Evolutionary conservation across 1,140 invertebrate genomes (phyloP).

Genomic region (Bombus soroeensis): DNA sequence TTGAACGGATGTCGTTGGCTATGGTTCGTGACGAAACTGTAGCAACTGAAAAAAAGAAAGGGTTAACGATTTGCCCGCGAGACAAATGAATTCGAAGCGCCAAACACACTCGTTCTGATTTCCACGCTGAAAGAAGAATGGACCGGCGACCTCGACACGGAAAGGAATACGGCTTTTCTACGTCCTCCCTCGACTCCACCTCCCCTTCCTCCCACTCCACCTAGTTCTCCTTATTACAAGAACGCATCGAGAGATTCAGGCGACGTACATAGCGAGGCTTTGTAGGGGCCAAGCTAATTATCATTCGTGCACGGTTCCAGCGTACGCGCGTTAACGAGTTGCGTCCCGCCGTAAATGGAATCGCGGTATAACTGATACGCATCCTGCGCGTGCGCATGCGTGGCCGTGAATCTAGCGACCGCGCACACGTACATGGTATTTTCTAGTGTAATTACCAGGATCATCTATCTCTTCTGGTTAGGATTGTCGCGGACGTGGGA

Average conservation of each 20-base stretch:
- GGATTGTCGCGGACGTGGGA: constrained; percentile 28
- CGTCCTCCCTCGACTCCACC: constrained; percentile 4
- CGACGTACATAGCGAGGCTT: constrained; percentile 32
- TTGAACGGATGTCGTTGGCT: not conserved
- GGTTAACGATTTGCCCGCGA: constrained; percentile 32
- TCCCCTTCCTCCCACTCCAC: not conserved
- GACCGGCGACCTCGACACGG: constrained; percentile 33
- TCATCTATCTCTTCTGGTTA: constrained; percentile 26
- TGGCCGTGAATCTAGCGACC: not conserved
- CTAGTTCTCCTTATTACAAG: constrained; percentile 25
- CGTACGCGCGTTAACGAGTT: constrained; percentile 61
- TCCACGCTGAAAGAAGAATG: constrained; percentile 35
- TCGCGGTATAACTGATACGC: constrained; percentile 16
- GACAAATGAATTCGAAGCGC: constrained; percentile 41
- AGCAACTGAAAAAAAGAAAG: not conserved
- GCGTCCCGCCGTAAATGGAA: constrained; percentile 57
- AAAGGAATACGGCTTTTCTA: constrained; percentile 2
- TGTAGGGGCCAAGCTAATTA: constrained; percentile 59
- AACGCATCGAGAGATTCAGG: constrained; percentile 30
- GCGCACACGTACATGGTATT: constrained; percentile 1
- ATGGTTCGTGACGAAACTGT: not conserved
- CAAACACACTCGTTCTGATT: constrained; percentile 41
- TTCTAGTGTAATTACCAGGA: constrained; percentile 47
- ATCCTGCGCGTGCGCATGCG: not conserved
- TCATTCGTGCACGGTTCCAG: constrained; percentile 52